These are phyloP conservation scores for Pteronotus mesoamericanus DNA, from an alignment of 2,797 vertebrate genomes.

Conservation along the genomic window DNA sequence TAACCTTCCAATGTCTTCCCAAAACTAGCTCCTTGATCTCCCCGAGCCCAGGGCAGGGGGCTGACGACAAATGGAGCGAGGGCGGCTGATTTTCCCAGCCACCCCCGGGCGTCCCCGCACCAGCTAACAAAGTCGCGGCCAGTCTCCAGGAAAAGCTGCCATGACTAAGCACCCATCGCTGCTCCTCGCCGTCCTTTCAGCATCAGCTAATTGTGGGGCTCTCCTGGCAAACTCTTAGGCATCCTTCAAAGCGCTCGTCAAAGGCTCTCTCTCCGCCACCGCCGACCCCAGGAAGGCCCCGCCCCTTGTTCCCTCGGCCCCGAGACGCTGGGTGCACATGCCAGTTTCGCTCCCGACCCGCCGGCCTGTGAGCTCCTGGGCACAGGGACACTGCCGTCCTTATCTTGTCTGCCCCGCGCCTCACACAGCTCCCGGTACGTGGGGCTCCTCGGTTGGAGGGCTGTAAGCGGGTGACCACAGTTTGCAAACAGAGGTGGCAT, in stretches of 20 bases:
- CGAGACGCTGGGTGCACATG: not conserved
- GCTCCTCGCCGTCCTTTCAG: not conserved
- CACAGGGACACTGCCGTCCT: not conserved
- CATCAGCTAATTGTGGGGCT: no score
- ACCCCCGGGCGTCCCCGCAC: not conserved
- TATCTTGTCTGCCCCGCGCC: not conserved
- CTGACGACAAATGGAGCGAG: not conserved
- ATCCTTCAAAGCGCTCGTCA: not conserved
- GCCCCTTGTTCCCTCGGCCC: accelerated
- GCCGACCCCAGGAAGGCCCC: not conserved
- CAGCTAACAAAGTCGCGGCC: no score
- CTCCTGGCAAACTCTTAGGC: not conserved
- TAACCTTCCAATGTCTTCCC: not conserved
- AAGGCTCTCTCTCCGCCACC: not conserved
- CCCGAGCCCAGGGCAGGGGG: not conserved
- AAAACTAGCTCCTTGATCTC: not conserved
- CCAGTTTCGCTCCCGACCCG: accelerated
- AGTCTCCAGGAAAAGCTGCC: not conserved
- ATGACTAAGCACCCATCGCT: not conserved
- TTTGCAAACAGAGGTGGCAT: not conserved
- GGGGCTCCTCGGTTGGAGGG: not conserved
- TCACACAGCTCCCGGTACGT: not conserved
- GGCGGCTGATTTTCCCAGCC: not conserved
- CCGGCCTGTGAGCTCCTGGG: not conserved
- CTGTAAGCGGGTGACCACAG: accelerated